Evolutionary conservation across 2,888 invertebrate genomes (phyloP), one percentile per base, ranked within the genome.

Genomic region (Polydrusus cervinus): DNA sequence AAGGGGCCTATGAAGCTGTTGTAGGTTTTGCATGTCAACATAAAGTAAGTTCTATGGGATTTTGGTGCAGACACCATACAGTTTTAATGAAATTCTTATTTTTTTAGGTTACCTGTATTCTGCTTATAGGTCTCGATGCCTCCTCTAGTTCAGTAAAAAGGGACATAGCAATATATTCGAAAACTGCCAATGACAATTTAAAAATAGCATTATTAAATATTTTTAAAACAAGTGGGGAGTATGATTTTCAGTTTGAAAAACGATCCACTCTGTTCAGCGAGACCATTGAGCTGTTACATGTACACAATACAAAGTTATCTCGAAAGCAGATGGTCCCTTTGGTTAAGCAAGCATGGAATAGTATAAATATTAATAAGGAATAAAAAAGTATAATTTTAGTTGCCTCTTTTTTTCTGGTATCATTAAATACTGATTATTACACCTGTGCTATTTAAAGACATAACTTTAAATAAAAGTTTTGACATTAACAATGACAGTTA

Each of bases 241-340:
- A 88, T 0, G 79, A 87, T 0, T 84, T 91, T 0, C 80, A 85
- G 1, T 83, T 90, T 61, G 83, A 85, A 83, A 85, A 45, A 81
- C 84, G 0, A 82, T 25, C 84, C 45, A 84, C 87, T 47, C 83
- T 84, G 62, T 87, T 89, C 45, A 83, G 86, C 43, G 84, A 86
- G 38, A 83, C 88, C 68, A 89, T 90, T 60, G 78, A 83, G 9
- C 90, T 91, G 80, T 91, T 90, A 80, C 86, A 86, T 9, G 93
- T 93, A 80, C 81, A 84, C 0, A 93, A 94, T 81, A 82, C 91
- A 0, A 87, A 88, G 53, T 90, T 90, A 0, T 91, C 93, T 0
- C 88, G 94, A 30, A 94, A 94, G 83, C 93, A 93, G 82, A 90
- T 93, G 77, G 86, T 93, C 71, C 93, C 93, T 0, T 88, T 92